Evolutionary conservation across 1,140 invertebrate genomes (phyloP), one percentile per base, ranked within the genome.

Genomic region (Colletes latitarsis): DNA sequence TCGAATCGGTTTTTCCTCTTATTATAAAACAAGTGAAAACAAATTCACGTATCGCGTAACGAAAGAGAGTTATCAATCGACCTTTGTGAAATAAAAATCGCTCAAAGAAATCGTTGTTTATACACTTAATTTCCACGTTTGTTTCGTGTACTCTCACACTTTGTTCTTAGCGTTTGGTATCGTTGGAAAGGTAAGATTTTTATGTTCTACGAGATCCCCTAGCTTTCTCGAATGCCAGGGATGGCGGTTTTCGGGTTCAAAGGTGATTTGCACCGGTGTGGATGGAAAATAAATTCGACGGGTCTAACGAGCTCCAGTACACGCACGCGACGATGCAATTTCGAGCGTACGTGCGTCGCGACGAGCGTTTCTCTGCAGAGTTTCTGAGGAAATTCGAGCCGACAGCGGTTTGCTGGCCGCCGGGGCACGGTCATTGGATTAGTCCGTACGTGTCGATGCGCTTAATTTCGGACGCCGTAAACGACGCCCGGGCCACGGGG

Each of bases 401-500:
- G 60, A 39, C 60, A 60, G 12, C 60, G 21, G 10, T 30, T 15
- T 30, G 2, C 12, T 15, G 60, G 12, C 10, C 21, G 12, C 10
- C 21, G 19, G 10, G 10, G 21, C 12, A 58, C n/a, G 39, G 39
- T 72, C 69, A 88, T 85, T 83, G 76, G 81, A 82, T 82, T 82
- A 82, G 43, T 53, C 30, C 60, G 39, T 71, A 67, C 17, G 73
- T 71, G 67, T 82, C 82, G 81, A 82, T 75, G 67, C 67, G 82
- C 57, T 82, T 83, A 83, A 83, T 17, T 82, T 81, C 57, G 46
- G 2, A 52, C 64, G 55, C 12, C 52, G 82, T 55, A 81, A 83
- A 68, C 62, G 81, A 57, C 80, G 67, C 9, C 58, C 3, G 21
- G 21, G 0, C 21, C 0, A 30, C 60, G 77, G 68, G 71, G 41